Percentiles rank a stretch among this genome's conserved stretches.
phyloP scores from a whole-genome alignment of 2,797 vertebrate species.

The Heliangelus exortis region DNA sequence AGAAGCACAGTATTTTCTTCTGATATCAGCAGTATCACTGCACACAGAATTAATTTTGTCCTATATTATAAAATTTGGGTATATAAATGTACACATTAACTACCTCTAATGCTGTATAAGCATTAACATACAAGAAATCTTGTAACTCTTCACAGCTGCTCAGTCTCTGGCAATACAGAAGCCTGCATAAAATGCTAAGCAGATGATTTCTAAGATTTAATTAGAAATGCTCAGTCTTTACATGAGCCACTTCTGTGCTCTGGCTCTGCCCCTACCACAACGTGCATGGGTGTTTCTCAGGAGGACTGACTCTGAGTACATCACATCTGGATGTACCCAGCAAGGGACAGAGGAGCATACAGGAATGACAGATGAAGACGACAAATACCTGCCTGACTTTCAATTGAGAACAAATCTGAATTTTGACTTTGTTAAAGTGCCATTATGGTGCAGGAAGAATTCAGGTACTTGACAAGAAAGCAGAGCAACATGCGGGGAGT shows the following conservation, averaged over 20 bases:
- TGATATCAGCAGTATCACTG: neutral
- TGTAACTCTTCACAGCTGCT: neutral
- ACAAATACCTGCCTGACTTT: neutral
- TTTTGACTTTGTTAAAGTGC: neutral
- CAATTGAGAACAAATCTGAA: neutral
- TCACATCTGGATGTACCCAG: neutral
- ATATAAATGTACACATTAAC: neutral
- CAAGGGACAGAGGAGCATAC: neutral
- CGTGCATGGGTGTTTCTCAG: neutral
- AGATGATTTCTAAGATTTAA: neutral
- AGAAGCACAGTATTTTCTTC: neutral
- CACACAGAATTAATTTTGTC: neutral
- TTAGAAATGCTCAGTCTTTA: neutral
- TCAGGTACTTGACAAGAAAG: neutral
- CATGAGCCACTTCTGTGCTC: neutral
- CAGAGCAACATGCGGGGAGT: neutral
- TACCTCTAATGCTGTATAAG: neutral
- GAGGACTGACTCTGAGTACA: neutral
- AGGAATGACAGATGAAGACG: neutral
- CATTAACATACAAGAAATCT: neutral
- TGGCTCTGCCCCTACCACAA: neutral
- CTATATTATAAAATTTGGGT: neutral
- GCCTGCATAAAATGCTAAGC: neutral
- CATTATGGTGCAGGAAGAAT: neutral
- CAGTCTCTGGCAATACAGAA: neutral